Percentiles rank a stretch among this genome's conserved stretches.
These are phyloP conservation scores for Gouania willdenowi DNA, from an alignment of 2,797 vertebrate genomes.

Conservation along the genomic window DNA sequence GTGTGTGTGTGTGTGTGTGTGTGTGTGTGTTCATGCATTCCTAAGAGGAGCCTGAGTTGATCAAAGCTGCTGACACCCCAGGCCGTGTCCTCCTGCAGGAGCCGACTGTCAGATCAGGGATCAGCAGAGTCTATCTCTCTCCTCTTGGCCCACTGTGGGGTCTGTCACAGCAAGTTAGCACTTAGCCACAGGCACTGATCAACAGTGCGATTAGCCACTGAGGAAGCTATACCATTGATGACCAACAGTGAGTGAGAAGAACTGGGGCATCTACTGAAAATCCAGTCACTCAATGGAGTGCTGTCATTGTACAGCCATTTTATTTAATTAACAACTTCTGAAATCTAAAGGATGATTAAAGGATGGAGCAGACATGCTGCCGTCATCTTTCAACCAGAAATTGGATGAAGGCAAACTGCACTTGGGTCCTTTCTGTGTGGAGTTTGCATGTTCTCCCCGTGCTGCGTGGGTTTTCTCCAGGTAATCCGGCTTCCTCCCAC, in stretches of 20 bases:
- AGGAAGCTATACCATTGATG: slow-evolving; percentile 19
- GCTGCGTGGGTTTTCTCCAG: too few species aligned
- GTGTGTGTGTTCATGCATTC: slow-evolving; percentile 41
- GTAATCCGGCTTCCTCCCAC: too few species aligned
- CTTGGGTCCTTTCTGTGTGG: too few species aligned
- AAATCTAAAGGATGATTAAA: too few species aligned
- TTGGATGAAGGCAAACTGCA: too few species aligned
- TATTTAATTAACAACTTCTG: background rate
- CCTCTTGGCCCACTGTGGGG: slow-evolving; percentile 47
- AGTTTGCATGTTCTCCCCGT: too few species aligned
- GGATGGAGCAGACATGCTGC: too few species aligned
- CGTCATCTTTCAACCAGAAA: too few species aligned
- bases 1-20: slow-evolving; percentile 9
- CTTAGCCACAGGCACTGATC: slow-evolving; percentile 47
- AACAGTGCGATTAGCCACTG: slow-evolving; percentile 44
- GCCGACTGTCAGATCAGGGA: slow-evolving; percentile 62
- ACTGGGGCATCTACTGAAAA: slow-evolving; percentile 4
- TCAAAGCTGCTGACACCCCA: slow-evolving; percentile 64
- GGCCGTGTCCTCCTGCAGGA: slow-evolving; percentile 54
- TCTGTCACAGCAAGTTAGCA: slow-evolving; percentile 61
- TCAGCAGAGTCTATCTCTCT: slow-evolving; percentile 41
- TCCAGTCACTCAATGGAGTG: background rate
- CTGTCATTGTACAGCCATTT: background rate
- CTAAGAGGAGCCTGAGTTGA: slow-evolving; percentile 48
- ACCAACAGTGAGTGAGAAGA: background rate